A percentile compares a stretch with the other conserved stretches of the same genome.
Conservation (phyloP, 37 sponge, comb jelly and placozoan genomes). For the Mnemiopsis leidyi region DNA sequence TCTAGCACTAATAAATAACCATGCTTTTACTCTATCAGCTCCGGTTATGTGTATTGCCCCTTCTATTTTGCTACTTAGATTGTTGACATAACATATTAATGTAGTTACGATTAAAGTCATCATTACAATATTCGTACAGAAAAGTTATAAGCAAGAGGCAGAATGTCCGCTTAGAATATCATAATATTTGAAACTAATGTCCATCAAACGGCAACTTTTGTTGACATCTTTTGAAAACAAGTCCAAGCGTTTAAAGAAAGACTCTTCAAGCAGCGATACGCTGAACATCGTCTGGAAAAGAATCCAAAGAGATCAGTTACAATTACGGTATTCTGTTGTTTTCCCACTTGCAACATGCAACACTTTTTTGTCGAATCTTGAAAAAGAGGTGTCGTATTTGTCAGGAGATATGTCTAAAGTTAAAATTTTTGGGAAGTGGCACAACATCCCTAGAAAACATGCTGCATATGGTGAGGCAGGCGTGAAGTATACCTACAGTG, state of each 20-base stretch:
- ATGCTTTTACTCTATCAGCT: too few species aligned
- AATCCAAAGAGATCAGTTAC: background rate
- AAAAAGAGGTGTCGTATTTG: conserved; percentile 65
- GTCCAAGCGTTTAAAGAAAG: background rate
- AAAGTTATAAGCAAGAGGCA: too few species aligned
- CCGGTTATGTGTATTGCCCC: too few species aligned
- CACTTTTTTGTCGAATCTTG: conserved; percentile 66
- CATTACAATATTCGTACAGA: too few species aligned
- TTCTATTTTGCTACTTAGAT: too few species aligned
- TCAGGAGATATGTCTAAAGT: conserved; percentile 64
- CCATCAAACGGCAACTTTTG: background rate
- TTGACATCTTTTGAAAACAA: background rate
- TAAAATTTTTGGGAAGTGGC: conserved; percentile 66
- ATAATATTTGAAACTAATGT: too few species aligned
- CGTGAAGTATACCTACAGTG: conserved; percentile 71
- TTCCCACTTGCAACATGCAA: conserved; percentile 23
- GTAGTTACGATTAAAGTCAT: too few species aligned
- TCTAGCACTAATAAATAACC: too few species aligned
- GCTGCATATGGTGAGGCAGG: conserved; percentile 76
- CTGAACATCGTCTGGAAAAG: background rate
- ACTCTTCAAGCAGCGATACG: background rate
- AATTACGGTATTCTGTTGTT: conserved; percentile 62
- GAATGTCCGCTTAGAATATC: too few species aligned
- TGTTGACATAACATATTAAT: too few species aligned
- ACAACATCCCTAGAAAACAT: conserved; percentile 72